Evolutionary conservation across 2,113 vertebrate species (phyloP).

Genomic region (Malurus cyaneus): DNA sequence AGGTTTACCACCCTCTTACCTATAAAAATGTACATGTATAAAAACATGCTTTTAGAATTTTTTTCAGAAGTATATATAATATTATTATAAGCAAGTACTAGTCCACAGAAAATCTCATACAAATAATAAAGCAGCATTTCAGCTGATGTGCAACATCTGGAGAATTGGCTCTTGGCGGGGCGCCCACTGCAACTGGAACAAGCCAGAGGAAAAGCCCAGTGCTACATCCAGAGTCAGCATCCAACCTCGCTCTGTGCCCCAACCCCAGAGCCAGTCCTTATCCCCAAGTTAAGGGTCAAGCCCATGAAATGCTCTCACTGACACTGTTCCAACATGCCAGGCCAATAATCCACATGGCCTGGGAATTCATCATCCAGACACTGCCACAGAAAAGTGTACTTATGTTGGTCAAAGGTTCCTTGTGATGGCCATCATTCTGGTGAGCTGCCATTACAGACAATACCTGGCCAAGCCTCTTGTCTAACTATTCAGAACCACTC

Average conservation of each 20-base stretch:
- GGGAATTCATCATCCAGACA: neutral
- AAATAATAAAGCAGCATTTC: neutral
- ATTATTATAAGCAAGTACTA: neutral
- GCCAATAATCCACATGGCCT: neutral
- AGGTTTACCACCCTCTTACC: neutral
- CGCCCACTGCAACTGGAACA: neutral
- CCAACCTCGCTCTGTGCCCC: accelerated
- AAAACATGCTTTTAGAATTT: neutral
- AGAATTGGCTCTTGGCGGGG: no score
- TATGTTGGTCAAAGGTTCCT: neutral
- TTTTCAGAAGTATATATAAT: neutral
- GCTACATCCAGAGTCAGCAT: neutral
- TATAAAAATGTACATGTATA: neutral
- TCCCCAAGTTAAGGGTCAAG: neutral
- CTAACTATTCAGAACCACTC: neutral
- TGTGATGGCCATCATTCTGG: neutral
- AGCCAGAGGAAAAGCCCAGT: neutral
- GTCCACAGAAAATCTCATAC: neutral
- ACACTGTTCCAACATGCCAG: neutral
- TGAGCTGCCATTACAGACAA: neutral
- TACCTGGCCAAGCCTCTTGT: neutral
- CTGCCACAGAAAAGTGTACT: neutral
- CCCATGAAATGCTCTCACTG: neutral
- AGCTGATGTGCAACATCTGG: neutral
- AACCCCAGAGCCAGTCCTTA: neutral